Conservation (phyloP, 2,113 vertebrate genomes). For the Leucosticte australis region DNA sequence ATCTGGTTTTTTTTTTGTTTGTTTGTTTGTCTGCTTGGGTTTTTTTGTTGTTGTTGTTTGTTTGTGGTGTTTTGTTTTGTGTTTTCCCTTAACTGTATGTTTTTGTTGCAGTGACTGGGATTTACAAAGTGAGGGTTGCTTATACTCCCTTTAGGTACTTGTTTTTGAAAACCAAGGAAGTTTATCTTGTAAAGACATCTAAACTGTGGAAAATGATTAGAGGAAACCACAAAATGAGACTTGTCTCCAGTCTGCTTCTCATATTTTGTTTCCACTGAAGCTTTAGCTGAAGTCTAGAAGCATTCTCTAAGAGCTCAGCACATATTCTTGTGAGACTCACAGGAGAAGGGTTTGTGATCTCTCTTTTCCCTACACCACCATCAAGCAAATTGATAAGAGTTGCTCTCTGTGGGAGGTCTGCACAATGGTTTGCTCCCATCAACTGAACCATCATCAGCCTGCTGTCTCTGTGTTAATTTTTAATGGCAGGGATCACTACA, state of each 20-base stretch:
- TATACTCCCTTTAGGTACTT: not conserved
- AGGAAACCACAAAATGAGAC: not conserved
- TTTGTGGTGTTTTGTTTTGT: not conserved
- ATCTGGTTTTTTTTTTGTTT: not conserved
- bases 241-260: not conserved
- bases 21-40: not conserved
- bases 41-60: not conserved
- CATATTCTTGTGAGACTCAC: not conserved
- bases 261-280: not conserved
- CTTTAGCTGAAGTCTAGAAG: not conserved
- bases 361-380: not conserved
- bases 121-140: not conserved
- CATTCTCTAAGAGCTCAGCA: not conserved
- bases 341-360: not conserved
- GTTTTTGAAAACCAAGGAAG: not conserved
- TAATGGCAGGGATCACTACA: conserved; percentile 20
- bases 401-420: not conserved
- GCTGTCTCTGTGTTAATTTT: conserved; percentile 1
- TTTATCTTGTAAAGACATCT: not conserved
- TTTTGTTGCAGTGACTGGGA: not conserved
- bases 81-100: not conserved
- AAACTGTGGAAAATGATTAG: not conserved
- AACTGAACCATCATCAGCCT: not conserved
- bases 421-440: not conserved
- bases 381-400: not conserved